phyloP scores from a whole-genome alignment of 1,140 invertebrate genomes.

The Megalopta genalis region DNA sequence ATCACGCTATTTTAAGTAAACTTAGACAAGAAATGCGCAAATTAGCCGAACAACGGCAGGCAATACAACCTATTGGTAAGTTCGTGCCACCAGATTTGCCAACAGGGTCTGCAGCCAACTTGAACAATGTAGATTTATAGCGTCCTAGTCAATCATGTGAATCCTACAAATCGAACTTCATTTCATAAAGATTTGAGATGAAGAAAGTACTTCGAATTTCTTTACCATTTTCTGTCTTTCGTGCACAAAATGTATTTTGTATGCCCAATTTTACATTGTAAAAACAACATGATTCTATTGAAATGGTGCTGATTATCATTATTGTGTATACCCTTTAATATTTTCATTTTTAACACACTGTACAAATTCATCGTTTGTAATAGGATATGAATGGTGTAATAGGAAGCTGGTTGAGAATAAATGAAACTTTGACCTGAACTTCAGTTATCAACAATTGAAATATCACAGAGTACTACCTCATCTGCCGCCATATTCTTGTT shows the following conservation, averaged over 20 bases:
- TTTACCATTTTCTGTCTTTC: neutral
- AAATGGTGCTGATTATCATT: constrained; percentile 23
- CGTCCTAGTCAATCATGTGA: constrained; percentile 29
- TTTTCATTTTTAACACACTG: constrained; percentile 8
- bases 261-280: neutral
- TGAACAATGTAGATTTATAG: constrained; percentile 87
- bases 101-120: constrained; percentile 85
- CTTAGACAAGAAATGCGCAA: constrained; percentile 93
- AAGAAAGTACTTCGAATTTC: neutral
- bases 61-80: constrained; percentile 87
- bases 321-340: neutral
- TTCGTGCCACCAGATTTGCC: constrained; percentile 86
- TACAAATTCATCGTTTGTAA: neutral
- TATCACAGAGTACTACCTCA: constrained; percentile 18
- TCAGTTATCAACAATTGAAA: neutral
- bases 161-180: constrained; percentile 14
- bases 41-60: constrained; percentile 84
- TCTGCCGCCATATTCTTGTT: neutral
- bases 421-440: neutral
- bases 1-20: constrained; percentile 95
- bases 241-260: constrained; percentile 11
- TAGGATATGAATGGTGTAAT: neutral
- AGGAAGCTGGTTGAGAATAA: neutral
- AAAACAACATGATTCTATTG: neutral
- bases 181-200: constrained; percentile 12